A percentile compares a stretch with the other conserved stretches of the same genome.
Evolutionary conservation across 2,888 invertebrate genomes (phyloP).

Genomic region (Apantesis nais): DNA sequence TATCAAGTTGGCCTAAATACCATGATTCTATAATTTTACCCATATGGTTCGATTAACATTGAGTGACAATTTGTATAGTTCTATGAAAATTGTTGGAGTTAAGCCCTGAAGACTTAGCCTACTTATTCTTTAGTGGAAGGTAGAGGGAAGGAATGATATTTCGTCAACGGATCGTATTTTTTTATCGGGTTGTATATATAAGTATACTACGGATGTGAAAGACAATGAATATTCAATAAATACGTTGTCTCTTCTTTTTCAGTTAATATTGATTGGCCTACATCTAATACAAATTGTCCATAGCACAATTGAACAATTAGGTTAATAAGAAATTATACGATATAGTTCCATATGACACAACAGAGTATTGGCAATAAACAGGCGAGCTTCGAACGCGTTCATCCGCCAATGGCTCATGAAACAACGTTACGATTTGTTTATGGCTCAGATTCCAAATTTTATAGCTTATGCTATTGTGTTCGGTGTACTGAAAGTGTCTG

Average conservation of each 20-base stretch:
- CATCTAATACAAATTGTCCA: neutral
- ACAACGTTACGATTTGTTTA: slow-evolving; percentile 46
- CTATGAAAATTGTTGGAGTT: neutral
- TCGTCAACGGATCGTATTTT: too few relatives aligned
- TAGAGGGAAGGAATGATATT: neutral
- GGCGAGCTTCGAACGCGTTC: neutral
- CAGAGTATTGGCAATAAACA: slow-evolving; percentile 10
- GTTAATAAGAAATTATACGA: slow-evolving; percentile 13
- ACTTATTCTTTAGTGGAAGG: neutral
- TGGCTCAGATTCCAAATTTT: slow-evolving; percentile 43
- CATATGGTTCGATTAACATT: neutral
- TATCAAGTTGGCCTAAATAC: neutral
- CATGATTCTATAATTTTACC: neutral
- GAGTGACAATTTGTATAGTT: neutral
- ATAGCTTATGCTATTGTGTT: slow-evolving; percentile 29
- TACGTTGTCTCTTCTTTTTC: neutral
- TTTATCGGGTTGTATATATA: too few relatives aligned
- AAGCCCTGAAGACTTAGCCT: neutral
- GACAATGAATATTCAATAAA: too few relatives aligned
- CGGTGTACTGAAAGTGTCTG: slow-evolving; percentile 8
- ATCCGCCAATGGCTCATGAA: slow-evolving; percentile 28
- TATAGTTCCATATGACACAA: slow-evolving; percentile 12
- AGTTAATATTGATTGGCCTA: slow-evolving; percentile 2
- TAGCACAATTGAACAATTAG: slow-evolving; percentile 8
- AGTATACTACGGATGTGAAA: too few relatives aligned